A percentile compares a stretch with the other conserved stretches of the same genome.
These are phyloP conservation scores for Cisticola juncidis DNA, from an alignment of 2,113 vertebrate genomes.

Conservation along the genomic window DNA sequence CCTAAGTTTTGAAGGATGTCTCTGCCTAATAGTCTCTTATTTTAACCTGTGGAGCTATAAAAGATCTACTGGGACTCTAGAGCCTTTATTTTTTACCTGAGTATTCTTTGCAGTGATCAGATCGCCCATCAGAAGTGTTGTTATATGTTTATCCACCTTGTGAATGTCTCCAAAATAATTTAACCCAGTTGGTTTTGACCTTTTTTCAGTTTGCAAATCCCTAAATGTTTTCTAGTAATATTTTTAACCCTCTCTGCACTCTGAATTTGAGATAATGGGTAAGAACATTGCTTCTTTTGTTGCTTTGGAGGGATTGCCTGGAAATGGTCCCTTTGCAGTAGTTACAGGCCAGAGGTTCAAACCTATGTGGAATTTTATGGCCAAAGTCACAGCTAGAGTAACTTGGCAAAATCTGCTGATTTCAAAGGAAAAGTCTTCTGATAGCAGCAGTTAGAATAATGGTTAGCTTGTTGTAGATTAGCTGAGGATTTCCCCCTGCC, in stretches of 20 bases:
- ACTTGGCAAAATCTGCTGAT: neutral
- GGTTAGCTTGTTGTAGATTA: neutral
- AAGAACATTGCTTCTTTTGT: neutral
- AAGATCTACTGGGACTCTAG: neutral
- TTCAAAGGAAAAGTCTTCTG: slow-evolving; percentile 5
- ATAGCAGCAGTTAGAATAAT: neutral
- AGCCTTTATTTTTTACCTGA: neutral
- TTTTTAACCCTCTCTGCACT: neutral
- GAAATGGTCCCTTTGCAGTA: neutral
- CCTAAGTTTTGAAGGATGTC: neutral
- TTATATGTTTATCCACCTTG: neutral
- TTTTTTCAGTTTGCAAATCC: neutral
- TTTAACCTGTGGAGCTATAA: neutral
- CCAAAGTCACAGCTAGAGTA: neutral
- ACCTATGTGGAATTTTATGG: neutral
- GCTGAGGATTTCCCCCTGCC: neutral
- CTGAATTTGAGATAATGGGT: neutral
- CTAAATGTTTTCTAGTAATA: neutral
- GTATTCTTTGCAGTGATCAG: neutral
- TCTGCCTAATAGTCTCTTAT: neutral
- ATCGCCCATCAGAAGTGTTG: neutral
- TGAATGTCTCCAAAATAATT: neutral
- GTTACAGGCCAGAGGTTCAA: neutral
- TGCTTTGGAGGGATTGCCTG: neutral
- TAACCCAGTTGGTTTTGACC: neutral